Percentiles rank a stretch among this genome's conserved stretches.
These are phyloP conservation scores for Nipponacmea schrenckii DNA, from an alignment of 2,888 invertebrate species.

Conservation along the genomic window DNA sequence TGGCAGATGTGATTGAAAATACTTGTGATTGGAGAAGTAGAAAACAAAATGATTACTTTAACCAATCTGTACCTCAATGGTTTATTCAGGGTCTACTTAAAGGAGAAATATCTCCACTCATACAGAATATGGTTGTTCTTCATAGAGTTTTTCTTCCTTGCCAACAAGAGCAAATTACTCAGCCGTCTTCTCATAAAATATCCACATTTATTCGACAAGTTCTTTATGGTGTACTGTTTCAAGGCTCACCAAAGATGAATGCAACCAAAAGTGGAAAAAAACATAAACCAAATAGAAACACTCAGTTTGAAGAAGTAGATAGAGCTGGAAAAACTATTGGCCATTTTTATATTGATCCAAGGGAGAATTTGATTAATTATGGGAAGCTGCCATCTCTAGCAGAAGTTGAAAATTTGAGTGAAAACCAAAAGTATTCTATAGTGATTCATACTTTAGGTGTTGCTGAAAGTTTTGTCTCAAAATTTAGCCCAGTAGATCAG, in stretches of 20 bases:
- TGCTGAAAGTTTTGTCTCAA: background rate
- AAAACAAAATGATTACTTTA: slow-evolving; percentile 35
- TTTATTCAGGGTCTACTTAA: slow-evolving; percentile 75
- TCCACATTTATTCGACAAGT: slow-evolving; percentile 51
- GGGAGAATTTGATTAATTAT: background rate
- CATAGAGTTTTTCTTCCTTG: slow-evolving; percentile 57
- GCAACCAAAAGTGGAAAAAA: background rate
- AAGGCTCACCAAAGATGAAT: slow-evolving; percentile 21
- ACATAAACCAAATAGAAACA: background rate
- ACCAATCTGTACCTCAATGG: slow-evolving; percentile 73
- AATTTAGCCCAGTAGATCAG: slow-evolving; percentile 22
- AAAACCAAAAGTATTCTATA: slow-evolving; percentile 13
- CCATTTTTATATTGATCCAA: background rate
- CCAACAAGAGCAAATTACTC: slow-evolving; percentile 57
- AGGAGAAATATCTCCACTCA: slow-evolving; percentile 75
- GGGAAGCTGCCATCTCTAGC: background rate
- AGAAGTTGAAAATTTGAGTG: slow-evolving; percentile 5
- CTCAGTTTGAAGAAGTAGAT: slow-evolving; percentile 7
- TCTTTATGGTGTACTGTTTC: slow-evolving; percentile 59
- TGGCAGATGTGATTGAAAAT: slow-evolving; percentile 1
- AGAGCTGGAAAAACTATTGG: background rate
- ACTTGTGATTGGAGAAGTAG: slow-evolving; percentile 1
- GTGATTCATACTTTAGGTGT: slow-evolving; percentile 24
- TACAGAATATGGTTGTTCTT: slow-evolving; percentile 70
- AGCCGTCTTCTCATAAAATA: slow-evolving; percentile 48